Base-by-base conservation (phyloP, 2,797 vertebrate genomes). In the Anguilla pacifica region DNA sequence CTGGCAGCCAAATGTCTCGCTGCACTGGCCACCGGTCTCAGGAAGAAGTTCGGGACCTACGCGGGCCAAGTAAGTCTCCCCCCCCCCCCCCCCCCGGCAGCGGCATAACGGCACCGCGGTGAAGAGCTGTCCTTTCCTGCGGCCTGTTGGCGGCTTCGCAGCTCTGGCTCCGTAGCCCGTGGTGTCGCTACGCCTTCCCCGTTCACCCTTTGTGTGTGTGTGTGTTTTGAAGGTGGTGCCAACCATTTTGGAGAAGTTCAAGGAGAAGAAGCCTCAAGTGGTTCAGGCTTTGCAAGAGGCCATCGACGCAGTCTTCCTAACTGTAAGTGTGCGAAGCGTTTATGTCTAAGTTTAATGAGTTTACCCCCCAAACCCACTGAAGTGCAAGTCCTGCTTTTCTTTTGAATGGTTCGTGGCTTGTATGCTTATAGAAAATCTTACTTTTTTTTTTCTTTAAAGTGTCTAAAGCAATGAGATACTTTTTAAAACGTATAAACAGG, bases 11-110 rank as follows among this genome's bases (percentile, higher is more conserved):
- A 99, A 96, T 99, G 98, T 93, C 93, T 99, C 89, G 96, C 98
- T 89, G 97, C 95, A 86, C 92, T 99, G 87, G 98, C 99, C 87
- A 0, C 96, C 88, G 98, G 99, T 43, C 97, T 99, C 88, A 95
- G 99, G 91, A 99, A 98, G 96, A 99, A 99, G 94, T 99, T 99
- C 96, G 98, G 98, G 89, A 96, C 97, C n/a, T 98, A 99, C 92
- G 97, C 98, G 90, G 97, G 97, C 93, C 97, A 97, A 88, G 99
- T 99, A 94, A 97, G 97, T 96, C 93, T 19, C 85, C 19, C 39
- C 7, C 64, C n/a, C 1, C 13, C n/a, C 3, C 6, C 3, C 0
- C 4, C 4, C 61, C 17, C 0, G 35, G 35, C 35, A 35, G 35
- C 35, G 0, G 35, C 1, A 1, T 35, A 35, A 35, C 1, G 35